These are phyloP conservation scores for Melanotaenia parkinsoni DNA, from an alignment of 2,797 vertebrate genomes.

Conservation along the genomic window DNA sequence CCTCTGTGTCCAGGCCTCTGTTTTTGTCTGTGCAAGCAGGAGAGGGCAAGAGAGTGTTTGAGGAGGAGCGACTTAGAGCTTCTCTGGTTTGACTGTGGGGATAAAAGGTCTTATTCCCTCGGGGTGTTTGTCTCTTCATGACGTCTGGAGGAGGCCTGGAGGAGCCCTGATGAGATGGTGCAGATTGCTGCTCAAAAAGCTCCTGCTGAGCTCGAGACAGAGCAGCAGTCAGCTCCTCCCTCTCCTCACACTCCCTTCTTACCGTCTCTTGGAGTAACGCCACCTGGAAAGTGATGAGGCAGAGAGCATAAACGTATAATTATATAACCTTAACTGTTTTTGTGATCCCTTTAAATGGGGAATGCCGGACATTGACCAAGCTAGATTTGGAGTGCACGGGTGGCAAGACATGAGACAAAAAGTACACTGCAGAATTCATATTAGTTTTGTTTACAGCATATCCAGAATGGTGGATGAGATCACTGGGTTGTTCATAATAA, in stretches of 20 bases:
- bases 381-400: not conserved
- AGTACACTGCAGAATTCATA: not conserved
- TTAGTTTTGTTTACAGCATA: not conserved
- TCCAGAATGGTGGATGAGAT: not conserved
- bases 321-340: not conserved
- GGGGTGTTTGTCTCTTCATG: slow-evolving; percentile 7
- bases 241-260: slow-evolving; percentile 90
- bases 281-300: slow-evolving; percentile 75
- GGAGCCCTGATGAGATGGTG: slow-evolving; percentile 34
- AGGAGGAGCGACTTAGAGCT: slow-evolving; percentile 49
- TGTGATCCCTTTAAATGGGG: not conserved
- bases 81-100: slow-evolving; percentile 38
- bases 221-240: slow-evolving; percentile 89
- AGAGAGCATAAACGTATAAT: slow-evolving; percentile 1
- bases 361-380: not conserved
- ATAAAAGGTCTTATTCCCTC: slow-evolving; percentile 16
- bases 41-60: slow-evolving; percentile 61
- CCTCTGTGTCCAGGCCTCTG: slow-evolving; percentile 22
- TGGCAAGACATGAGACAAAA: not conserved
- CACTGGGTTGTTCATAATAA: not conserved
- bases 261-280: slow-evolving; percentile 90
- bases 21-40: slow-evolving; percentile 32
- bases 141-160: slow-evolving; percentile 44
- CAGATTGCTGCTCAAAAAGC: slow-evolving; percentile 75
- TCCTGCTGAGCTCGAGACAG: slow-evolving; percentile 85